Percentiles rank a stretch among this genome's conserved stretches.
Evolutionary conservation across 64 coral and sea anemone genomes (phyloP).

Genomic region (Montipora sp.): DNA sequence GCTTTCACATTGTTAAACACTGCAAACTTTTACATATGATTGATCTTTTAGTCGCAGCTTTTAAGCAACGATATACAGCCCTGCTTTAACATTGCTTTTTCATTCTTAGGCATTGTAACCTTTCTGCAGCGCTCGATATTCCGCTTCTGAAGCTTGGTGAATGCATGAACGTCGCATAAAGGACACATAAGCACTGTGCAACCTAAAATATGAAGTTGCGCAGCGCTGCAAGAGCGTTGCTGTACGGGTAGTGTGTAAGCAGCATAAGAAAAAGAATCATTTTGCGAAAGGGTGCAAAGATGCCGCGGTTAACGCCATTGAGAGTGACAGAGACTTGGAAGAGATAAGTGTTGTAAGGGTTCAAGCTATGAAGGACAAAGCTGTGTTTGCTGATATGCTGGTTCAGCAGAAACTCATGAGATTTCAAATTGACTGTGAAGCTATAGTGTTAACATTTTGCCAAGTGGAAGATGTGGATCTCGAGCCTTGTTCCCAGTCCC

Average conservation of each 20-base stretch:
- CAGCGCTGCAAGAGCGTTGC: no score
- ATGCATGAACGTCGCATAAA: no score
- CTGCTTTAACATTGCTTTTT: no score
- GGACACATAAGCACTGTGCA: no score
- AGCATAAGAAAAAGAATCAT: not conserved
- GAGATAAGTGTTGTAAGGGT: slow-evolving; percentile 7
- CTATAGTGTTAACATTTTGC: slow-evolving; percentile 22
- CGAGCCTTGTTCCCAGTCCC: not conserved
- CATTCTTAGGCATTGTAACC: no score
- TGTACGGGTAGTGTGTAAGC: not conserved
- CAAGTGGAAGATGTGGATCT: not conserved
- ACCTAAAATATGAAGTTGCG: no score
- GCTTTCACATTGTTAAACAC: no score
- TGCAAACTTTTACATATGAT: no score
- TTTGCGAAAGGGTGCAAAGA: not conserved
- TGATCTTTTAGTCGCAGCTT: no score
- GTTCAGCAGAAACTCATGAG: not conserved
- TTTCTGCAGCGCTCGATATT: no score
- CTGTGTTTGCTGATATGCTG: slow-evolving; percentile 35
- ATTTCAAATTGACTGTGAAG: slow-evolving; percentile 52
- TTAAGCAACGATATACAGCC: no score
- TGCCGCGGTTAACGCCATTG: not conserved
- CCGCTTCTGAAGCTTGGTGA: no score
- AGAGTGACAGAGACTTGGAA: not conserved
- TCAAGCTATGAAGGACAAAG: not conserved